These are phyloP conservation scores for Uloborus diversus DNA, from an alignment of 1,140 invertebrate genomes.

Conservation along the genomic window DNA sequence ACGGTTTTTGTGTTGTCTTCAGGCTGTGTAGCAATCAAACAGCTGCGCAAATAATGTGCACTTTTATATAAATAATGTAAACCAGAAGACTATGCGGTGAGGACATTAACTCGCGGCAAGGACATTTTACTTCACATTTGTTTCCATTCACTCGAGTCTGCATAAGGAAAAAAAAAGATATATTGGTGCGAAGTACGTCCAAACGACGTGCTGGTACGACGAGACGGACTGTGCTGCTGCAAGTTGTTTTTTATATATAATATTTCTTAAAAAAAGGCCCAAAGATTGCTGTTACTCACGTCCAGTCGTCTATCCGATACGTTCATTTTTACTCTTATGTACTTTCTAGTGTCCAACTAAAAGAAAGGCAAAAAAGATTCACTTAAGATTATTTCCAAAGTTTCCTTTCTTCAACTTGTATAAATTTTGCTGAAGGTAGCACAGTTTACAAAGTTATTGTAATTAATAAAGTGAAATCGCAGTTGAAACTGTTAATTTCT, in stretches of 20 bases:
- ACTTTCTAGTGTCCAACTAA: slow-evolving; percentile 51
- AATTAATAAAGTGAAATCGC: not conserved
- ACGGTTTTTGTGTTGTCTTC: slow-evolving; percentile 29
- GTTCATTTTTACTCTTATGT: slow-evolving; percentile 11
- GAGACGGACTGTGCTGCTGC: slow-evolving; percentile 26
- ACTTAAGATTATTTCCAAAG: not conserved
- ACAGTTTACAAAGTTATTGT: not conserved
- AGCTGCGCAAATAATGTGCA: slow-evolving; percentile 37
- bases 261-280: slow-evolving; percentile 56
- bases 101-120: not conserved
- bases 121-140: slow-evolving; percentile 17
- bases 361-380: too few relatives aligned
- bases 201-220: too few relatives aligned
- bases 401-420: slow-evolving; percentile 19
- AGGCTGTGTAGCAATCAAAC: slow-evolving; percentile 38
- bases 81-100: not conserved
- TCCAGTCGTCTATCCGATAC: slow-evolving; percentile 27
- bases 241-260: slow-evolving; percentile 52
- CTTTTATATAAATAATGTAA: slow-evolving; percentile 47
- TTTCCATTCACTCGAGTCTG: slow-evolving; percentile 9
- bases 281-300: slow-evolving; percentile 54
- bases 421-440: slow-evolving; percentile 34
- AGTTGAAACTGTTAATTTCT: too few relatives aligned
- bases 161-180: not conserved
- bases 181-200: too few relatives aligned